A percentile compares a stretch with the other conserved stretches of the same genome.
Evolutionary conservation across 2,888 invertebrate species (phyloP).

Genomic region (Drosophila mimetica): DNA sequence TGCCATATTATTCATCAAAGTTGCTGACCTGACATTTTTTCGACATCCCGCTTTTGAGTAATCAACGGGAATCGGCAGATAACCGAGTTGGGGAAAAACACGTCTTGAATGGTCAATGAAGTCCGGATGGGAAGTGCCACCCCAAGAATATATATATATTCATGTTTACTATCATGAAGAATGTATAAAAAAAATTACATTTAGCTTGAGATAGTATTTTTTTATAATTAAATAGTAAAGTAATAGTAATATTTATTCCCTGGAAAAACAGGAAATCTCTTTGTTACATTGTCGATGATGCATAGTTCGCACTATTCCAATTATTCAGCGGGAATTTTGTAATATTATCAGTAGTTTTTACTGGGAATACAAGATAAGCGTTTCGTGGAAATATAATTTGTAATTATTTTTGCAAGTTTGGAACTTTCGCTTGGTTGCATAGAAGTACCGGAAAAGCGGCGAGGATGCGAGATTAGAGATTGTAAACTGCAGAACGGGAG

Average conservation of each 20-base stretch:
- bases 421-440: neutral
- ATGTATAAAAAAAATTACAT: no score
- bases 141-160: no score
- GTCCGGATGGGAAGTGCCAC: neutral
- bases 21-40: neutral
- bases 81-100: slow-evolving; percentile 2
- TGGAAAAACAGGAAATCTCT: neutral
- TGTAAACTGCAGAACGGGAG: slow-evolving; percentile 1
- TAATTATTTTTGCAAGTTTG: neutral
- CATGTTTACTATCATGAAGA: no score
- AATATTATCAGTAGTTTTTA: no score
- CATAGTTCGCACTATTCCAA: no score
- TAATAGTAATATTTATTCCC: no score
- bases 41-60: neutral
- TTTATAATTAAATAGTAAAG: no score
- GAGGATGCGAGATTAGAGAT: slow-evolving; percentile 1
- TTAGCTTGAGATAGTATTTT: no score
- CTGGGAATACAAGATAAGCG: no score
- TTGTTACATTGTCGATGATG: no score
- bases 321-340: no score
- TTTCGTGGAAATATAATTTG: no score
- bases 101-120: neutral
- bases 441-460: slow-evolving; percentile 6
- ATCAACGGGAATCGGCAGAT: neutral
- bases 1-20: neutral